phyloP scores from a whole-genome alignment of 2,888 invertebrate genomes.

The Euphydryas editha region DNA sequence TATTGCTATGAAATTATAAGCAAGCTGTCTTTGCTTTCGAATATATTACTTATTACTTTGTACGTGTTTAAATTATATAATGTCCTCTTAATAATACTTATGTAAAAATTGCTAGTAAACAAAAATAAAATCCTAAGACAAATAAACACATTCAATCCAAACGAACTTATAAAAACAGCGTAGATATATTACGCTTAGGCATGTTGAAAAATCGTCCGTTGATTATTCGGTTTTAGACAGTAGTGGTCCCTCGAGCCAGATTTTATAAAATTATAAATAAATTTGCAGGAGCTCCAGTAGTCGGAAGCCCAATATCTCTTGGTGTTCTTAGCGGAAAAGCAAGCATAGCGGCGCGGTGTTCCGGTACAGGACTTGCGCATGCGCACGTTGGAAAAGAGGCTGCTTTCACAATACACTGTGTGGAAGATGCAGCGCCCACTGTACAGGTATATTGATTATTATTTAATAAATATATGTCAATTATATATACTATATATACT shows the following conservation, averaged over 20 bases:
- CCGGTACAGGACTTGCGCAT: conserved; percentile 87
- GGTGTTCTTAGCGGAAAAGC: conserved; percentile 71
- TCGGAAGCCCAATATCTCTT: conserved; percentile 85
- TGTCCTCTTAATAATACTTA: too few species aligned
- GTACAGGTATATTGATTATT: conserved; percentile 79
- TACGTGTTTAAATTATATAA: too few species aligned
- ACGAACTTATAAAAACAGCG: too few species aligned
- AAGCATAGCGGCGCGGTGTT: conserved; percentile 82
- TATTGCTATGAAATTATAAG: too few species aligned
- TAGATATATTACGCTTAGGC: too few species aligned
- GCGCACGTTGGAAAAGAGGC: conserved; percentile 89
- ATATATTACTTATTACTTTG: too few species aligned
- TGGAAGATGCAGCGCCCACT: conserved; percentile 83
- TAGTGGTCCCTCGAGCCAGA: not conserved
- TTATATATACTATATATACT: too few species aligned
- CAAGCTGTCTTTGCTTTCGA: too few species aligned
- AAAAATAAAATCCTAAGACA: too few species aligned
- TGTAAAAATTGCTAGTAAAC: too few species aligned
- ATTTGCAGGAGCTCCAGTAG: conserved; percentile 72
- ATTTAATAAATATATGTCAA: too few species aligned
- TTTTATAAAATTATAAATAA: not conserved
- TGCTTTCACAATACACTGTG: conserved; percentile 86
- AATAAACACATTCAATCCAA: too few species aligned
- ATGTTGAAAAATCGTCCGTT: not conserved
- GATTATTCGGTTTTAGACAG: not conserved